Evolutionary conservation across 1,140 invertebrate genomes (phyloP).

Genomic region (Tetramorium alpestre): DNA sequence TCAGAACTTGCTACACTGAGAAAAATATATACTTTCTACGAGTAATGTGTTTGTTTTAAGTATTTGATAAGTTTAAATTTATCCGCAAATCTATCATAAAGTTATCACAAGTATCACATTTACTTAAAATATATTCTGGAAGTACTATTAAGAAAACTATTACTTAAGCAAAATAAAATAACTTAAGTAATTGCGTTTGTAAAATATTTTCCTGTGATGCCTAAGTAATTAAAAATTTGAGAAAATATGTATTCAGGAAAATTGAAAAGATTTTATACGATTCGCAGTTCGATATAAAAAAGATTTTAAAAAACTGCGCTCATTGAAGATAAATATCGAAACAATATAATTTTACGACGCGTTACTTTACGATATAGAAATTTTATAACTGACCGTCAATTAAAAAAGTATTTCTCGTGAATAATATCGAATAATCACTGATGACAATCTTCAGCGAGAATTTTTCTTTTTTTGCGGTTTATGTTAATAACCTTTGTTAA

Average conservation of each 20-base stretch:
- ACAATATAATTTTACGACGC: not conserved
- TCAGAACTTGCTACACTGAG: not conserved
- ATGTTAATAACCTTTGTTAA: conserved; percentile 33
- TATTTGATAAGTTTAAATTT: too few species aligned
- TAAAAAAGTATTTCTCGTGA: not conserved
- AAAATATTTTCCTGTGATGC: not conserved
- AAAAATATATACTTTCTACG: too few species aligned
- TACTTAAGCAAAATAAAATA: too few species aligned
- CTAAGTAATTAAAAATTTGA: not conserved
- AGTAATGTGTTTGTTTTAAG: too few species aligned
- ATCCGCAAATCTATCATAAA: too few species aligned
- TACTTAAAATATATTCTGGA: too few species aligned
- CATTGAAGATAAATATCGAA: not conserved
- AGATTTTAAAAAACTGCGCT: not conserved
- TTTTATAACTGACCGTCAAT: not conserved
- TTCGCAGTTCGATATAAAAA: not conserved
- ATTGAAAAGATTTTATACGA: not conserved
- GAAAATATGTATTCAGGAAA: not conserved
- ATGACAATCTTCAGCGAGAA: not conserved
- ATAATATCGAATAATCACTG: not conserved
- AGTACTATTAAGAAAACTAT: too few species aligned
- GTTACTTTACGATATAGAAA: not conserved
- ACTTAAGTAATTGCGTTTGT: too few species aligned
- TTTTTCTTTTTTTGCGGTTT: not conserved
- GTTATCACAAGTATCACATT: too few species aligned